These are phyloP conservation scores for Drosophila tripunctata DNA, from an alignment of 2,888 invertebrate species.

Conservation along the genomic window DNA sequence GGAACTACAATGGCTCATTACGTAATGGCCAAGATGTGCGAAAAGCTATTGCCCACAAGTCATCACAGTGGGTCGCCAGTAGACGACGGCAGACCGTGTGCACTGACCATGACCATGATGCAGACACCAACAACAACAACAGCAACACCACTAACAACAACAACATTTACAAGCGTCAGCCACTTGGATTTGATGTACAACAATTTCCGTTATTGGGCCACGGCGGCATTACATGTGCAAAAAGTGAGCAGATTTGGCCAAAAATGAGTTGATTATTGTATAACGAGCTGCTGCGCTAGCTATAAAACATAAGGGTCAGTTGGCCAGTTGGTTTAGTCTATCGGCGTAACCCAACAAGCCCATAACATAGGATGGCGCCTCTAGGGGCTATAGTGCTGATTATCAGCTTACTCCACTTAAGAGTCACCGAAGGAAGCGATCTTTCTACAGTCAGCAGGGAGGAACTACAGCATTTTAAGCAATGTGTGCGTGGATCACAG, in stretches of 20 bases:
- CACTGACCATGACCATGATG: slow-evolving; percentile 82
- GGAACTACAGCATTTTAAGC: slow-evolving; percentile 75
- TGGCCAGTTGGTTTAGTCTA: slow-evolving; percentile 67
- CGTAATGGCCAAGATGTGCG: slow-evolving; percentile 68
- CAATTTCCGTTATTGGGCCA: slow-evolving; percentile 77
- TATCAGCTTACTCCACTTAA: slow-evolving; percentile 26
- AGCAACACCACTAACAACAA: slow-evolving; percentile 20
- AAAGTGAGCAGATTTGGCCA: slow-evolving; percentile 54
- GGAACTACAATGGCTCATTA: slow-evolving; percentile 68
- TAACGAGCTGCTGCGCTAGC: slow-evolving; percentile 44
- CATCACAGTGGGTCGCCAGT: slow-evolving; percentile 51
- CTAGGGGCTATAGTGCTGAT: slow-evolving; percentile 28
- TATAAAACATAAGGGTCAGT: slow-evolving; percentile 55
- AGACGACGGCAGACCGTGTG: slow-evolving; percentile 44
- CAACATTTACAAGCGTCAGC: slow-evolving; percentile 14
- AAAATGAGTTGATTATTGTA: slow-evolving; percentile 54
- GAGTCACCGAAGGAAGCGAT: slow-evolving; percentile 40
- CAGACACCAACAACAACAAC: slow-evolving; percentile 17
- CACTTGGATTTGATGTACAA: slow-evolving; percentile 67
- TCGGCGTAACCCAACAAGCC: background rate
- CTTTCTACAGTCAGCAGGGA: slow-evolving; percentile 46
- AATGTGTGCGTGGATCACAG: slow-evolving; percentile 85
- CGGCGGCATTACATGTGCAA: slow-evolving; percentile 61
- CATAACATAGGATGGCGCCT: slow-evolving; percentile 38
- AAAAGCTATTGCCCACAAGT: slow-evolving; percentile 64